Percentiles rank a stretch among this genome's conserved stretches.
Conservation (phyloP, 2,888 invertebrate genomes). For the Diogma glabrata region DNA sequence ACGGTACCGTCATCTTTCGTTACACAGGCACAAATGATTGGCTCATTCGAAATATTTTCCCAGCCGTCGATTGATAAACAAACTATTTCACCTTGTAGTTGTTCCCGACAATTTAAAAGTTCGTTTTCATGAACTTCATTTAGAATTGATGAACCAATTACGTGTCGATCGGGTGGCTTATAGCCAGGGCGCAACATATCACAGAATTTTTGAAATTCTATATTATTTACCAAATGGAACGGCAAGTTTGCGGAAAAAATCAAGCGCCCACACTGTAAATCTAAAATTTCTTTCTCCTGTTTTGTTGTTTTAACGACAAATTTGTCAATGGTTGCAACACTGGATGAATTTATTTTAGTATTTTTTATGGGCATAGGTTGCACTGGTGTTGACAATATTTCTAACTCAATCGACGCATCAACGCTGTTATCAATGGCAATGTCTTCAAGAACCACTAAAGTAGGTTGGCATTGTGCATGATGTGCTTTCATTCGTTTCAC, state of each 20-base stretch:
- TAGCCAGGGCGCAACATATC: background rate
- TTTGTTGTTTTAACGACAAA: background rate
- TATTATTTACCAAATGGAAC: background rate
- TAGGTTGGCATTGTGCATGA: background rate
- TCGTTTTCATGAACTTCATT: background rate
- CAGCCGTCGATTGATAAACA: background rate
- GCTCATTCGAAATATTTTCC: background rate
- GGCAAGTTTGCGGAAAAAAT: background rate
- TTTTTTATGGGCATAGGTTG: background rate
- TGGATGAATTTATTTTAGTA: too few relatives aligned
- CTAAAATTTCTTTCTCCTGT: background rate
- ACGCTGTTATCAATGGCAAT: background rate
- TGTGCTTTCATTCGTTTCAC: background rate
- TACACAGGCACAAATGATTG: background rate
- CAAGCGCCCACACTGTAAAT: background rate
- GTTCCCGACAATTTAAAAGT: too few relatives aligned
- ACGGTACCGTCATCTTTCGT: background rate
- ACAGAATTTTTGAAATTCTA: background rate
- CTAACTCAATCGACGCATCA: background rate
- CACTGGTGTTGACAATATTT: background rate
- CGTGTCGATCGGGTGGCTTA: background rate
- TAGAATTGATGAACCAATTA: background rate
- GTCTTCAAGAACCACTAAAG: background rate
- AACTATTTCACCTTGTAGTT: too few relatives aligned
- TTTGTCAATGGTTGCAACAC: background rate